Conservation (phyloP, 2,113 vertebrate genomes). For the Prolemur simus region DNA sequence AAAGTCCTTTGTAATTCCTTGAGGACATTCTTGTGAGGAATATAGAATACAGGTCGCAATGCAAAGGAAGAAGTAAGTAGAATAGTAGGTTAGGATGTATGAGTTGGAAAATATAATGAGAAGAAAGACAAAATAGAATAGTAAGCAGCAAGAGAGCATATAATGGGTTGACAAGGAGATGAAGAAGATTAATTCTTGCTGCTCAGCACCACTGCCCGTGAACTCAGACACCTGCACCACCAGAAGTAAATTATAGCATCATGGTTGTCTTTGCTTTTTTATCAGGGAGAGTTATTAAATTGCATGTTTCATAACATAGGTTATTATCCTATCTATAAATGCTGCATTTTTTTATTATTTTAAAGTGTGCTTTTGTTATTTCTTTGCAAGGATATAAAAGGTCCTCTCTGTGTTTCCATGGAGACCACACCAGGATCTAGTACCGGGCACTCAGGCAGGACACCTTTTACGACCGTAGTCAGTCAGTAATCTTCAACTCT, state of each 20-base stretch:
- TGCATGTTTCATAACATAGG: slow-evolving; percentile 64
- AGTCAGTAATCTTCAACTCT: background rate
- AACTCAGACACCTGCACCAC: background rate
- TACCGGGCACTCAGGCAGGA: background rate
- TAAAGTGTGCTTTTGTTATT: slow-evolving; percentile 53
- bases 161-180: background rate
- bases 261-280: slow-evolving; percentile 30
- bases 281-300: slow-evolving; percentile 60
- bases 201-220: slow-evolving; percentile 19
- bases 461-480: background rate
- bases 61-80: slow-evolving; percentile 13
- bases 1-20: slow-evolving; percentile 49
- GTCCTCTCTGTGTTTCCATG: slow-evolving; percentile 78
- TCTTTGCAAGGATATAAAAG: slow-evolving; percentile 41
- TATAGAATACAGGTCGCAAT: background rate
- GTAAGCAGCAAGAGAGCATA: background rate
- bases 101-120: slow-evolving; percentile 37
- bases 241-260: slow-evolving; percentile 33
- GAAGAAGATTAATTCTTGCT: slow-evolving; percentile 58
- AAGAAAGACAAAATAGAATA: background rate
- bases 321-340: slow-evolving; percentile 73
- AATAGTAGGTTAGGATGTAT: background rate
- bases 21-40: background rate
- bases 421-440: slow-evolving; percentile 64
- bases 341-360: slow-evolving; percentile 63